Percentiles rank a stretch among this genome's conserved stretches.
These are phyloP conservation scores for Troides helena DNA, from an alignment of 2,888 invertebrate genomes.

Conservation along the genomic window DNA sequence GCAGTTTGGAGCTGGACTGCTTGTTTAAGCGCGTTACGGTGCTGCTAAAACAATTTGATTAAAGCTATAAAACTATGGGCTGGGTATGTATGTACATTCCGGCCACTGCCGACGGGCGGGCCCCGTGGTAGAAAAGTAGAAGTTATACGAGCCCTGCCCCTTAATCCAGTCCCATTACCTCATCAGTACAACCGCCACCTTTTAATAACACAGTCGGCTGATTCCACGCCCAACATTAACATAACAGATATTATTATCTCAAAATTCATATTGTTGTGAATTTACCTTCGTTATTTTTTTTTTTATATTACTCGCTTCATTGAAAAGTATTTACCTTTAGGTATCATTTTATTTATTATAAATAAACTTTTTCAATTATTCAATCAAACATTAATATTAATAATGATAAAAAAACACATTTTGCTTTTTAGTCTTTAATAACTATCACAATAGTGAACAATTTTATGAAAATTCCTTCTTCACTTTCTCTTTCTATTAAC, in stretches of 20 bases:
- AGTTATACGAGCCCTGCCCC: conserved; percentile 57
- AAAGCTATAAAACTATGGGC: conserved; percentile 68
- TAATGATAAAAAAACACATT: neutral
- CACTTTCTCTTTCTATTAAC: neutral
- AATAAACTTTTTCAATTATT: neutral
- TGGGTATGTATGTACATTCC: conserved; percentile 47
- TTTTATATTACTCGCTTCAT: neutral
- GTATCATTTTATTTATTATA: neutral
- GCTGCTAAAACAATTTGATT: conserved; percentile 74
- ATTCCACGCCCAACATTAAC: conserved; percentile 66
- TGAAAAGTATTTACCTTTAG: neutral
- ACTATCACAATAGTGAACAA: neutral
- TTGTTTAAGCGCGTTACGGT: conserved; percentile 35
- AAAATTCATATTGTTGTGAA: conserved; percentile 34
- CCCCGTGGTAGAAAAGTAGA: conserved; percentile 53
- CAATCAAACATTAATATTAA: too few relatives aligned
- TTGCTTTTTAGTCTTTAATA: neutral
- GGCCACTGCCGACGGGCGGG: conserved; percentile 33
- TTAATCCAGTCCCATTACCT: conserved; percentile 49
- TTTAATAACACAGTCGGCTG: conserved; percentile 77
- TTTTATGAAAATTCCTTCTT: neutral
- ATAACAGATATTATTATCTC: conserved; percentile 61
- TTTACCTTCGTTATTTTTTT: neutral
- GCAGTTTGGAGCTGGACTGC: neutral
- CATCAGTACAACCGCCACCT: conserved; percentile 55